Evolutionary conservation across 2,113 vertebrate genomes (phyloP).

Genomic region (Brachyistius frenatus): DNA sequence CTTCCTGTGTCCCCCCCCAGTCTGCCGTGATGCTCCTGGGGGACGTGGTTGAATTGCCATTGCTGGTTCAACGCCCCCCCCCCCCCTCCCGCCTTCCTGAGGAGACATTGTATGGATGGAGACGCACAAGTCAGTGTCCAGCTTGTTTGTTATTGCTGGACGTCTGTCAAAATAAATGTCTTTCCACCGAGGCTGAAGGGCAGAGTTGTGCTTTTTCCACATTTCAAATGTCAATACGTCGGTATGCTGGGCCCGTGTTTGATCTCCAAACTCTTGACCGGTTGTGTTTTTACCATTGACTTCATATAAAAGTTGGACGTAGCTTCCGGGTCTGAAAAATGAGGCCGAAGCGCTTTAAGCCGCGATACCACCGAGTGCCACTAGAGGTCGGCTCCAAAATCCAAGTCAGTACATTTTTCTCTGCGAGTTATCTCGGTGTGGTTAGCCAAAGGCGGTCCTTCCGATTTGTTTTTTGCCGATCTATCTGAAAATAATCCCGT

Average conservation of each 20-base stretch:
- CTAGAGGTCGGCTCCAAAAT: too few relatives aligned
- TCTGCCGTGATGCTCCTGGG: slow-evolving; percentile 55
- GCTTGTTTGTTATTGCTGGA: slow-evolving; percentile 47
- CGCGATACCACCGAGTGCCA: too few relatives aligned
- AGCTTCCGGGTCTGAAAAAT: too few relatives aligned
- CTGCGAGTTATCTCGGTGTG: too few relatives aligned
- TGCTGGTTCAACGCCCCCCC: slow-evolving; percentile 14
- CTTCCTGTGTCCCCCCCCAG: slow-evolving; percentile 78
- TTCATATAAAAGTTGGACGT: too few relatives aligned
- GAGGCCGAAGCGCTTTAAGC: too few relatives aligned
- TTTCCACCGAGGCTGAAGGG: slow-evolving; percentile 13
- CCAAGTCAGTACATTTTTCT: too few relatives aligned
- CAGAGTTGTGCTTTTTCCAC: not conserved
- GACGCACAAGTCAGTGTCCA: slow-evolving; percentile 15
- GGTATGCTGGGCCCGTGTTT: not conserved
- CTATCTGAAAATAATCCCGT: too few relatives aligned
- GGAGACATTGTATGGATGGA: slow-evolving; percentile 38
- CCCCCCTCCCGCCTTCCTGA: slow-evolving; percentile 3
- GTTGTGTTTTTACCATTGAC: not conserved
- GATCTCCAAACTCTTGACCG: not conserved
- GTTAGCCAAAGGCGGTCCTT: too few relatives aligned
- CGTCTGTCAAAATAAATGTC: not conserved
- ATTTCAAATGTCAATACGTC: not conserved
- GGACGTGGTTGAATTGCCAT: slow-evolving; percentile 37
- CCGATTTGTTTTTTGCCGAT: too few relatives aligned